Conservation (phyloP, 2,888 invertebrate species). For the Ornithoptera alexandrae region DNA sequence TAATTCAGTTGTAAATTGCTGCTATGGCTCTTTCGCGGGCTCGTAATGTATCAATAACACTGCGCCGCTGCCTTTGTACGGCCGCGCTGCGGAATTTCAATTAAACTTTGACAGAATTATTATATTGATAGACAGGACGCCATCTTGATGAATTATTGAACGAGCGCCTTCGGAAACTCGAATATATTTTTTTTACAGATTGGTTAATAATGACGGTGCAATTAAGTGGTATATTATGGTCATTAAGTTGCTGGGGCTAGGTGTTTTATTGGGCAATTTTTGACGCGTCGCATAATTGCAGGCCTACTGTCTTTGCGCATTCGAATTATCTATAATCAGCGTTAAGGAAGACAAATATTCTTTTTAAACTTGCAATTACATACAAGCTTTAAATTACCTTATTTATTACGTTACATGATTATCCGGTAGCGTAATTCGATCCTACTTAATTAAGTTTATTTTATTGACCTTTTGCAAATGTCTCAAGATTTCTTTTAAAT, state of each 20-base stretch:
- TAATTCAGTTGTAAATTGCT: constrained; percentile 77
- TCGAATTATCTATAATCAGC: constrained; percentile 12
- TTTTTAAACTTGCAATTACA: constrained; percentile 10
- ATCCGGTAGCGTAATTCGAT: too few species aligned
- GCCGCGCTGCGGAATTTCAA: constrained; percentile 68
- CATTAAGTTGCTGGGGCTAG: constrained; percentile 20
- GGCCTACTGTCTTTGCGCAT: constrained; percentile 13
- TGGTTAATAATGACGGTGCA: constrained; percentile 42
- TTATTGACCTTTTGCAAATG: too few species aligned
- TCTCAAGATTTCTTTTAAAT: too few species aligned
- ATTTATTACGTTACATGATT: constrained; percentile 7
- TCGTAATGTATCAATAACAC: constrained; percentile 78
- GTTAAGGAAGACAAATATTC: constrained; percentile 6
- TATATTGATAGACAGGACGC: constrained; percentile 71
- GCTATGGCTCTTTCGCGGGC: constrained; percentile 69
- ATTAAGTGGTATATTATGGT: constrained; percentile 37
- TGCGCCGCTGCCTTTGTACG: constrained; percentile 43
- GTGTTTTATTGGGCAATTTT: constrained; percentile 33
- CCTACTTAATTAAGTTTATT: too few species aligned
- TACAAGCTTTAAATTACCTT: constrained; percentile 20
- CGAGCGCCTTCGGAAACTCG: constrained; percentile 41
- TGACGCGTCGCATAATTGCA: constrained; percentile 31
- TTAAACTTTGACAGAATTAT: constrained; percentile 78
- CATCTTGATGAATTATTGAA: constrained; percentile 70
- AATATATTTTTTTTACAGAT: constrained; percentile 46